phyloP scores from a whole-genome alignment of 2,888 invertebrate genomes.

The Chrysolina americana region DNA sequence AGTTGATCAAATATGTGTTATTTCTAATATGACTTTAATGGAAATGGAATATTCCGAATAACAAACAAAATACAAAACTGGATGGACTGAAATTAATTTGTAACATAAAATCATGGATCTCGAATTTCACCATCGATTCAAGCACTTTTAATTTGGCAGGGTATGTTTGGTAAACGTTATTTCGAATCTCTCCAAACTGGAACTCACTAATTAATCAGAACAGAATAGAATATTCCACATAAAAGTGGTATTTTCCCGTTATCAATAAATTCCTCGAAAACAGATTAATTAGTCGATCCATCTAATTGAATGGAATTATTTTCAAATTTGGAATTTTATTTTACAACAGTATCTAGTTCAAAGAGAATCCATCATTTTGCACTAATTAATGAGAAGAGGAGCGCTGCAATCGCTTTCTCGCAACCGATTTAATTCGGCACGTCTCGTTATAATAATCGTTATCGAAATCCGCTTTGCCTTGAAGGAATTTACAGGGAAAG shows the following conservation, averaged over 20 bases:
- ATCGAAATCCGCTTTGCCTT: constrained; percentile 13
- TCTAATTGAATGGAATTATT: constrained; percentile 46
- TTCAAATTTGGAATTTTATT: constrained; percentile 43
- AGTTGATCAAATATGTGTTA: not conserved
- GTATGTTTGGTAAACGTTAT: constrained; percentile 24
- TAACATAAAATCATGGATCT: constrained; percentile 6
- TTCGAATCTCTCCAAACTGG: constrained; percentile 17
- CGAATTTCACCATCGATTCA: constrained; percentile 14
- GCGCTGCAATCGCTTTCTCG: constrained; percentile 46
- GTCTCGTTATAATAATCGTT: constrained; percentile 23
- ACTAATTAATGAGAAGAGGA: constrained; percentile 49
- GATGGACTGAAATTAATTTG: not conserved
- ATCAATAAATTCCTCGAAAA: constrained; percentile 39
- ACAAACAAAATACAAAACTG: constrained; percentile 15
- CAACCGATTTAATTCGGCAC: constrained; percentile 50
- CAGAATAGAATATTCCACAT: constrained; percentile 14
- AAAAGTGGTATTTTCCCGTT: constrained; percentile 33
- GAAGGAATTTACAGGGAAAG: not conserved
- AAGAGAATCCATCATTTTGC: constrained; percentile 47
- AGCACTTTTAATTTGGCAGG: constrained; percentile 14
- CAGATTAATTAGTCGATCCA: constrained; percentile 46
- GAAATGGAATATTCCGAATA: constrained; percentile 5
- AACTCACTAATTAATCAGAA: constrained; percentile 32
- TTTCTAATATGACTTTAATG: not conserved
- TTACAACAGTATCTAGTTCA: constrained; percentile 47